A percentile compares a stretch with the other conserved stretches of the same genome.
Evolutionary conservation across 2,888 invertebrate species (phyloP).

Genomic region (Gasteruption jaculator): DNA sequence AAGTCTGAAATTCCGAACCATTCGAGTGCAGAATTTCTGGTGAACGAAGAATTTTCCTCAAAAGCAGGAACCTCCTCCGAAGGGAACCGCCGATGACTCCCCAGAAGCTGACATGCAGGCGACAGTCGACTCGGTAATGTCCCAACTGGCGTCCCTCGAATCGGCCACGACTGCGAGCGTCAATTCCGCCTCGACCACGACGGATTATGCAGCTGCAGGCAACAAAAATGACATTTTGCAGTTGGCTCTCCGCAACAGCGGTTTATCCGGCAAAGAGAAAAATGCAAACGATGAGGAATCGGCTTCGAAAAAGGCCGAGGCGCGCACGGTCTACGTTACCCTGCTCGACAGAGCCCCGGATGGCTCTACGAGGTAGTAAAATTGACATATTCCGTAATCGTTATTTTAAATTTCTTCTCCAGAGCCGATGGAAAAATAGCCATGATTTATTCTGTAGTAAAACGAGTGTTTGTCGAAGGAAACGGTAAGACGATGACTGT

Average conservation of each 20-base stretch:
- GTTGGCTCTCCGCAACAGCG: conserved; percentile 53
- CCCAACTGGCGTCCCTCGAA: conserved; percentile 36
- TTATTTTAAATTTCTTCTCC: too few relatives aligned
- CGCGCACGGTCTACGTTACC: conserved; percentile 39
- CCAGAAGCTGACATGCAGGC: conserved; percentile 37
- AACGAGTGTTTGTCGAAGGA: too few relatives aligned
- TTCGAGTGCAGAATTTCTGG: background rate
- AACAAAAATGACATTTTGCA: conserved; percentile 52
- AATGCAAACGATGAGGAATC: conserved; percentile 1
- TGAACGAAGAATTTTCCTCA: conserved; percentile 1
- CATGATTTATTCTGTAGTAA: too few relatives aligned
- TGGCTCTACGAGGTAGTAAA: conserved; percentile 37
- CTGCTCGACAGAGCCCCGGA: conserved; percentile 37
- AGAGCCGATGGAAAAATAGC: too few relatives aligned
- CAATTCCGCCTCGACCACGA: conserved; percentile 3
- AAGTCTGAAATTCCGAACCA: background rate
- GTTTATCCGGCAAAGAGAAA: conserved; percentile 35
- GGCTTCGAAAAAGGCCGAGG: conserved; percentile 23
- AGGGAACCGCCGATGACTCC: conserved; percentile 28
- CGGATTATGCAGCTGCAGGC: conserved; percentile 8
- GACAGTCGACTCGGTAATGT: conserved; percentile 41
- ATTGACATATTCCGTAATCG: background rate
- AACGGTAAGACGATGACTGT: too few relatives aligned
- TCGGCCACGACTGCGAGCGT: conserved; percentile 28
- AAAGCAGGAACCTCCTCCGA: conserved; percentile 21